These are phyloP conservation scores for Dryomyza anilis DNA, from an alignment of 2,888 invertebrate genomes.

Conservation along the genomic window DNA sequence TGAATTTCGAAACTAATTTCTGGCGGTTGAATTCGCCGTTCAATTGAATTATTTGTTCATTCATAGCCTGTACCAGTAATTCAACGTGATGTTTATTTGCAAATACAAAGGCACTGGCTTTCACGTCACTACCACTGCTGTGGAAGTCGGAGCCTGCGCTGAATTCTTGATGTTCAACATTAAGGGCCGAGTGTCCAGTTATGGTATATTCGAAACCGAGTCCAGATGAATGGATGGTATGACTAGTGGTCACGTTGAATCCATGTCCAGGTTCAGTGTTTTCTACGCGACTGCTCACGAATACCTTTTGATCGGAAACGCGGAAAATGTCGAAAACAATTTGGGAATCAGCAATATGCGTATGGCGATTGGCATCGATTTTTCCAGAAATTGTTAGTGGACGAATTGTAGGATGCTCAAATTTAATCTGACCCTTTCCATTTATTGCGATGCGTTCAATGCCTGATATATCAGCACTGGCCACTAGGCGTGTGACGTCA, in stretches of 20 bases:
- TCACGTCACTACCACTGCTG: conserved; percentile 49
- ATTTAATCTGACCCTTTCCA: conserved; percentile 66
- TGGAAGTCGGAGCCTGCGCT: conserved; percentile 52
- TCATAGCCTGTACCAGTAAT: conserved; percentile 41
- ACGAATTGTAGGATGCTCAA: conserved; percentile 71
- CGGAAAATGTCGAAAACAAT: conserved; percentile 68
- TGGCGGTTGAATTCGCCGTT: conserved; percentile 43
- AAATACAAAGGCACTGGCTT: conserved; percentile 47
- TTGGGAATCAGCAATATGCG: conserved; percentile 50
- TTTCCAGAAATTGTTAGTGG: conserved; percentile 62
- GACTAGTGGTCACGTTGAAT: conserved; percentile 57
- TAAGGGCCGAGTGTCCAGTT: conserved; percentile 48
- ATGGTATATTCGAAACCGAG: conserved; percentile 49
- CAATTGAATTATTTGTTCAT: conserved; percentile 47
- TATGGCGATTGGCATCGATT: conserved; percentile 55
- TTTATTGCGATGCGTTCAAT: conserved; percentile 62
- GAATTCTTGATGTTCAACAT: conserved; percentile 47
- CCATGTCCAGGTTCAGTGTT: conserved; percentile 46
- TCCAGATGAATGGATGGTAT: conserved; percentile 63
- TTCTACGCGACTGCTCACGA: conserved; percentile 37
- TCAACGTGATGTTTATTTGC: conserved; percentile 56
- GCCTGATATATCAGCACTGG: conserved; percentile 64
- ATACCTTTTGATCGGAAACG: conserved; percentile 66
- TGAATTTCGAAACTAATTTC: conserved; percentile 43
- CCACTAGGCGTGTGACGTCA: conserved; percentile 69